A percentile compares a stretch with the other conserved stretches of the same genome.
Conservation (phyloP, 1,140 invertebrate genomes). For the Aleiodes sp. region DNA sequence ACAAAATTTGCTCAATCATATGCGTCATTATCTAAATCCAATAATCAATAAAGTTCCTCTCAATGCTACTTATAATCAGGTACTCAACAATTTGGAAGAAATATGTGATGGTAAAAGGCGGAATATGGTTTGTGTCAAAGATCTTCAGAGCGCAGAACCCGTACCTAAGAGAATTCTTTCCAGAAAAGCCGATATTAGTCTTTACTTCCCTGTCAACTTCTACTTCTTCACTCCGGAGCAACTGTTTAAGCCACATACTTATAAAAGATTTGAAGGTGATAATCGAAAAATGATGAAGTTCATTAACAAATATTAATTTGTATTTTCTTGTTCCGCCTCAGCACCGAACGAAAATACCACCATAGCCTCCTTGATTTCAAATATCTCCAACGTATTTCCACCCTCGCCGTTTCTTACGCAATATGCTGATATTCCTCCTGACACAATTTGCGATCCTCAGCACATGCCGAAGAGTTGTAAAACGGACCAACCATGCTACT, state of each 20-base stretch:
- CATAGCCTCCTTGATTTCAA: not conserved
- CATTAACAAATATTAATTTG: not conserved
- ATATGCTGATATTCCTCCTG: not conserved
- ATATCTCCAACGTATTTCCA: slow-evolving; percentile 23
- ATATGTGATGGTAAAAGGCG: slow-evolving; percentile 17
- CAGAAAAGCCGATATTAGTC: slow-evolving; percentile 7
- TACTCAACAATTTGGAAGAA: slow-evolving; percentile 15
- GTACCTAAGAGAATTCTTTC: slow-evolving; percentile 2
- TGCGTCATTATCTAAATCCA: not conserved
- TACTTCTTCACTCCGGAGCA: not conserved
- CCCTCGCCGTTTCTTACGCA: slow-evolving; percentile 12
- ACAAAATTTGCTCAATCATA: not conserved
- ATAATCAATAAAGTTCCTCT: not conserved
- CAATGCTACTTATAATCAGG: not conserved
- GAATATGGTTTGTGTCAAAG: not conserved
- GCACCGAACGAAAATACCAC: not conserved
- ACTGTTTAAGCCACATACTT: slow-evolving; percentile 12
- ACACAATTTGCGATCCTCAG: not conserved
- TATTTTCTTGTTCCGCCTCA: not conserved
- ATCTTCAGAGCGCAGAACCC: slow-evolving; percentile 4
- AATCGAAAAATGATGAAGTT: not conserved
- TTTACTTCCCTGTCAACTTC: slow-evolving; percentile 12
- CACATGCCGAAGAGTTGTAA: not conserved
- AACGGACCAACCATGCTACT: not conserved
- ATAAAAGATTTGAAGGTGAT: slow-evolving; percentile 17